Base-by-base conservation (phyloP, 2,797 vertebrate species). In the Bufotes viridis region DNA sequence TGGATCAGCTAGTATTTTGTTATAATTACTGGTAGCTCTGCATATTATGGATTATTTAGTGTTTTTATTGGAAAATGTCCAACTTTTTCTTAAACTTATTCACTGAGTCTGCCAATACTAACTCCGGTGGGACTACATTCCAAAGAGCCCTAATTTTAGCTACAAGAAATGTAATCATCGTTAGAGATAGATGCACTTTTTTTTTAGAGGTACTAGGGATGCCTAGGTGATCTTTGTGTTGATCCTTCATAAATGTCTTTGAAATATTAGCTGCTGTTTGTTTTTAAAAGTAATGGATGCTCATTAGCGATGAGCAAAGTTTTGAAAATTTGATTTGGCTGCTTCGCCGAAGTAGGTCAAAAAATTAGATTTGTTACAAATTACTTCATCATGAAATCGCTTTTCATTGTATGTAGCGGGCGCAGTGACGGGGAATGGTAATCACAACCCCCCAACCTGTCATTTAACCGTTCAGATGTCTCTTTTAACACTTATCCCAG, bases 1-100 rank as follows among this genome's bases (percentile, higher is more conserved):
- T 70, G 26, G 14, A 29, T 34, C 26, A 70, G 14, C 12, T 70
- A 70, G 5, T 34, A 29, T 70, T 70, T 70, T 69, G 24, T 14
- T 70, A 70, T 70, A 34, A 70, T 70, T 70, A 70, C 67, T 70
- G 26, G 26, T 29, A 29, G 67, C 10, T 70, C 67, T 70, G 67
- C 67, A 70, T 70, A 34, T 70, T 70, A 70, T 70, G 26, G 24
- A 26, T 69, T 69, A 69, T 69, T 15, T 69, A 29, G 29, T 69
- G 24, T 70, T 17, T 70, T 70, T 70, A 34, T 70, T 70, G 67
- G 67, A 15, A 70, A 70, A 70, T 29, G 14, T 7, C 67, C 67
- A 70, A 70, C 14, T 17, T 29, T 70, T 29, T 34, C 26, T 34
- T 70, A 70, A 15, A 34, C 34, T 70, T 29, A 70, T 70, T 14